These are phyloP conservation scores for Euzetes globulus DNA, from an alignment of 2,888 invertebrate species.

Conservation along the genomic window DNA sequence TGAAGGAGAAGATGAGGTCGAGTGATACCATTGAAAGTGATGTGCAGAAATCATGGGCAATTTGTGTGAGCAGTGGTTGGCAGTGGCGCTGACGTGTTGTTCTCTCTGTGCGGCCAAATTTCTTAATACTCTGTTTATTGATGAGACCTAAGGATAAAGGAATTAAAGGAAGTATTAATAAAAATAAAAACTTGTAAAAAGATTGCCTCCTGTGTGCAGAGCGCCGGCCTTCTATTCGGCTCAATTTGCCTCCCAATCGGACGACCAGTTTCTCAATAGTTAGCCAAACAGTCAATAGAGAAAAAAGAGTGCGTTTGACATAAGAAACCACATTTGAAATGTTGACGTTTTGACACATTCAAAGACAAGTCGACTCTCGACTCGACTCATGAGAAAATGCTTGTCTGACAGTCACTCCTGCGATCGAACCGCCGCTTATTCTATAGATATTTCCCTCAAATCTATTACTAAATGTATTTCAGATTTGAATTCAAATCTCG, in stretches of 20 bases:
- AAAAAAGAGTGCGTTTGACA: conserved; percentile 21
- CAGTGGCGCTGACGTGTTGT: conserved; percentile 50
- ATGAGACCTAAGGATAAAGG: conserved; percentile 69
- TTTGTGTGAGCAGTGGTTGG: neutral
- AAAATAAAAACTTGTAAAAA: conserved; percentile 25
- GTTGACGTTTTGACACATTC: conserved; percentile 29
- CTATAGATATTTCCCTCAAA: neutral
- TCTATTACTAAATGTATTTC: neutral
- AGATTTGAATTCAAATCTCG: neutral
- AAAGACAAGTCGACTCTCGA: conserved; percentile 19
- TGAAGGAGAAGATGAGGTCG: conserved; percentile 8
- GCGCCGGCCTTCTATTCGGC: conserved; percentile 25
- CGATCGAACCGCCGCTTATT: conserved; percentile 7
- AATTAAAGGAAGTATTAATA: conserved; percentile 32
- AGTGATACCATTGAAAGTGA: conserved; percentile 21
- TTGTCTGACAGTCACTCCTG: neutral
- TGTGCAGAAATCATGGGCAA: conserved; percentile 19
- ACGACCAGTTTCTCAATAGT: conserved; percentile 15
- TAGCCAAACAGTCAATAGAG: neutral
- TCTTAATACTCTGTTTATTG: conserved; percentile 92
- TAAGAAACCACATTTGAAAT: conserved; percentile 21
- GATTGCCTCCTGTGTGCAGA: conserved; percentile 10
- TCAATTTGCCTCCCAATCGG: conserved; percentile 17
- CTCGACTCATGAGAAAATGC: conserved; percentile 22
- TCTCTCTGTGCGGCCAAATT: conserved; percentile 95